These are phyloP conservation scores for Acrossocheilus fasciatus DNA, from an alignment of 2,797 vertebrate species.

Conservation along the genomic window DNA sequence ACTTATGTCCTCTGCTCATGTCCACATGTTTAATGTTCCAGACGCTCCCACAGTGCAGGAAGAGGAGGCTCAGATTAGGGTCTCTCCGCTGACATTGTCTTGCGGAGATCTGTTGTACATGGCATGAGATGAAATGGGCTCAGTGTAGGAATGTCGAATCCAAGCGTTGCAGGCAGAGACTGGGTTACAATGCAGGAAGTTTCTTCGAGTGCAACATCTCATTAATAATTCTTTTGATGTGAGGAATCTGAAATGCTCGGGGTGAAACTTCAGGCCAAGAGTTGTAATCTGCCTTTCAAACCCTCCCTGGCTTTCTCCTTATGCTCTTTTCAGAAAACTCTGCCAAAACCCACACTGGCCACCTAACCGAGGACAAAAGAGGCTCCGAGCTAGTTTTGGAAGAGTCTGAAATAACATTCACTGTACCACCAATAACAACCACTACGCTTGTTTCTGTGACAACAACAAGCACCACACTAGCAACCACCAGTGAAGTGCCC, in stretches of 20 bases:
- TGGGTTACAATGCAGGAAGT: conserved; percentile 59
- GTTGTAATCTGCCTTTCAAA: conserved; percentile 43
- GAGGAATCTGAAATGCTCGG: conserved; percentile 49
- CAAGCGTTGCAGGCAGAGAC: conserved; percentile 53
- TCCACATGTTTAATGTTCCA: conserved; percentile 50
- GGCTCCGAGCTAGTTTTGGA: conserved; percentile 71
- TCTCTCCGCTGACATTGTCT: conserved; percentile 43
- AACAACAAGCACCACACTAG: conserved; percentile 52
- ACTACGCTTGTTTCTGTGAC: conserved; percentile 44
- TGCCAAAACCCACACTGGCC: conserved; percentile 70
- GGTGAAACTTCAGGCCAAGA: conserved; percentile 41
- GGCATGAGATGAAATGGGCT: conserved; percentile 59
- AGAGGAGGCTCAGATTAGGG: conserved; percentile 42
- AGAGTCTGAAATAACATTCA: conserved; percentile 63
- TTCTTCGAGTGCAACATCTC: conserved; percentile 52
- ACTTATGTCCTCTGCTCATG: conserved; percentile 23
- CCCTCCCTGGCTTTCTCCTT: conserved; percentile 11
- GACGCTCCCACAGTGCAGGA: conserved; percentile 53
- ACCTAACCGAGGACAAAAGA: conserved; percentile 75
- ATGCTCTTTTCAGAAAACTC: conserved; percentile 74
- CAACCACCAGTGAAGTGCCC: not conserved
- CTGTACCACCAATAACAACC: conserved; percentile 48
- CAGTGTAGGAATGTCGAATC: conserved; percentile 48
- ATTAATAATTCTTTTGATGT: conserved; percentile 64
- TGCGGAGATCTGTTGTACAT: conserved; percentile 57